Evolutionary conservation across 2,113 vertebrate genomes (phyloP), one percentile per base, ranked within the genome.

Genomic region (Macrotus californicus): DNA sequence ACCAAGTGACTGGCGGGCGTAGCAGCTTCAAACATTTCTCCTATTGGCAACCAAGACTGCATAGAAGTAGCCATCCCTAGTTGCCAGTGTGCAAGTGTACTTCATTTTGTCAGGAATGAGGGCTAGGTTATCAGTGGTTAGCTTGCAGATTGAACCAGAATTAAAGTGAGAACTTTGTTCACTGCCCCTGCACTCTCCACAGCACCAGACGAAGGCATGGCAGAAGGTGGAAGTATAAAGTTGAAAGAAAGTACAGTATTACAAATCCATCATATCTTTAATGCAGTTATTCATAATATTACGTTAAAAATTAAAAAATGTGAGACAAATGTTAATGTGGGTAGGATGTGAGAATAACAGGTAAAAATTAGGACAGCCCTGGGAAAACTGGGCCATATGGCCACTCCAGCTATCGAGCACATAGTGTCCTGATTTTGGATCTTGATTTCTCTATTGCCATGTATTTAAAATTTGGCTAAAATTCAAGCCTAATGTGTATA

Each of bases 391-490:
- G 16, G 16, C 24, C 29, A 48, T 43, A 16, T 72, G 31, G 16
- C 83, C 76, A 70, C 39, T 93, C 16, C 22, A 91, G 0, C 34
- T 64, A 31, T 0, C 15, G 46, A 93, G 81, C 29, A 79, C 18
- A 43, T 77, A 69, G 6, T 87, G 66, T 76, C 75, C 29, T 88
- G 64, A 77, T n/a, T 77, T 52, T 82, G 61, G 18, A 43, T 93
- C 46, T 77, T 54, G 76, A 95, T 91, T 90, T 96, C 26, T 93
- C 16, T 46, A 84, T 48, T 59, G 52, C 77, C 36, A 26, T 70
- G 24, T 91, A 66, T 83, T 91, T 91, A 91, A 83, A 96, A 36
- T 90, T 87, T 69, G 34, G 14, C 89, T 86, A 76, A 86, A 87
- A 69, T 90, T 73, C n/a, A 75, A 85, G 69, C 16, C 26, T 82